Conservation (phyloP, 2,888 invertebrate species). For the Trypoxylon attenuatum region DNA sequence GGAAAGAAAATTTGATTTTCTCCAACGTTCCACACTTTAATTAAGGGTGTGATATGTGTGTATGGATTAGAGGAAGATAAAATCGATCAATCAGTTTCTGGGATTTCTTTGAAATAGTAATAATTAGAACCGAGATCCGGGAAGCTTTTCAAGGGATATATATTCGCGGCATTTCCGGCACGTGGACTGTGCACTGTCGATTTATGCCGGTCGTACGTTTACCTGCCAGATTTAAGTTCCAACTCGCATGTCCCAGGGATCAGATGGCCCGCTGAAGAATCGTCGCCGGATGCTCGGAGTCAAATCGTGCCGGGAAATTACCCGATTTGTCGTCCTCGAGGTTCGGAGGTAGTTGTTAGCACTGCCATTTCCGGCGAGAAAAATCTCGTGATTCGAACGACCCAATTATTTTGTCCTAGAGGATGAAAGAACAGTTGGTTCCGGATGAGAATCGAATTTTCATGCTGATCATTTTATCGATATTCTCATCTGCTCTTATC, state of each 20-base stretch:
- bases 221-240: slow-evolving; percentile 39
- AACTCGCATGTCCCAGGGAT: slow-evolving; percentile 32
- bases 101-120: too few species aligned
- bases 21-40: too few species aligned
- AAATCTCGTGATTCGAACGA: neutral
- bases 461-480: too few species aligned
- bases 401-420: neutral
- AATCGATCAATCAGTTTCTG: too few species aligned
- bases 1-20: too few species aligned
- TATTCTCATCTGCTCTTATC: too few species aligned
- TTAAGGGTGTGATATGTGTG: too few species aligned
- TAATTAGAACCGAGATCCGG: too few species aligned
- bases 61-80: too few species aligned
- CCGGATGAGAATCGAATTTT: too few species aligned
- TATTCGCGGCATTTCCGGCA: slow-evolving; percentile 30
- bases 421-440: too few species aligned
- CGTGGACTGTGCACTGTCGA: slow-evolving; percentile 21
- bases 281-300: slow-evolving; percentile 32
- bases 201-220: slow-evolving; percentile 36
- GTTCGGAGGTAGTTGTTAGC: neutral
- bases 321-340: slow-evolving; percentile 23
- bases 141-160: slow-evolving; percentile 28
- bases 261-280: slow-evolving; percentile 33
- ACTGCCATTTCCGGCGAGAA: neutral
- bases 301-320: slow-evolving; percentile 41